phyloP scores from a whole-genome alignment of 2,797 vertebrate genomes.

The Myotis findleyi region DNA sequence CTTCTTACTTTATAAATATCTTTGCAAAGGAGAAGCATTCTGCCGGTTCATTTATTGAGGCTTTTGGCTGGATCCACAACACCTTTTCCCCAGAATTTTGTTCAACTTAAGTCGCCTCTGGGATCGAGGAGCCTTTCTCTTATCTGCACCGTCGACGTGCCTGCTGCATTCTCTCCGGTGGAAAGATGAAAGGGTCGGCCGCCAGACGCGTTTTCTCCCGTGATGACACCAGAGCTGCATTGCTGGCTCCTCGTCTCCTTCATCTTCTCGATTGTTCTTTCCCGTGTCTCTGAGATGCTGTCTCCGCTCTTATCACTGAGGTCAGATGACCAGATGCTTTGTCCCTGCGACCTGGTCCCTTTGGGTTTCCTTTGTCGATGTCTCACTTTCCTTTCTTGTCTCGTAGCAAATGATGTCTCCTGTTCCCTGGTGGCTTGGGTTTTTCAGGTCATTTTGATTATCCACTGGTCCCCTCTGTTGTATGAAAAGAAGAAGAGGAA shows the following conservation, averaged over 20 bases:
- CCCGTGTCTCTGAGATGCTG: neutral
- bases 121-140: conserved; percentile 32
- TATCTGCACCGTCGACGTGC: neutral
- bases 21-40: conserved; percentile 34
- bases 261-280: neutral
- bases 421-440: neutral
- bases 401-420: conserved; percentile 9
- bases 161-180: neutral
- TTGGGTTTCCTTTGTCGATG: neutral
- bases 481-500: neutral
- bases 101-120: conserved; percentile 35
- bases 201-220: neutral
- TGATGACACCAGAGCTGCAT: neutral
- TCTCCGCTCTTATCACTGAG: conserved; percentile 15
- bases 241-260: neutral
- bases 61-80: neutral
- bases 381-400: conserved; percentile 15
- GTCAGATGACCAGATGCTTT: neutral
- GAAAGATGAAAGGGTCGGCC: neutral
- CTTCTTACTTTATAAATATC: conserved; percentile 35
- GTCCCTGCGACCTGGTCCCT: neutral
- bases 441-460: conserved; percentile 47
- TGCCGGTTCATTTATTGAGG: conserved; percentile 12
- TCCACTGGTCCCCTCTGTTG: neutral
- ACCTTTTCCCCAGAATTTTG: neutral